Percentiles rank a stretch among this genome's conserved stretches.
Evolutionary conservation across 2,797 vertebrate species (phyloP).

Genomic region (Lacerta viridis): DNA sequence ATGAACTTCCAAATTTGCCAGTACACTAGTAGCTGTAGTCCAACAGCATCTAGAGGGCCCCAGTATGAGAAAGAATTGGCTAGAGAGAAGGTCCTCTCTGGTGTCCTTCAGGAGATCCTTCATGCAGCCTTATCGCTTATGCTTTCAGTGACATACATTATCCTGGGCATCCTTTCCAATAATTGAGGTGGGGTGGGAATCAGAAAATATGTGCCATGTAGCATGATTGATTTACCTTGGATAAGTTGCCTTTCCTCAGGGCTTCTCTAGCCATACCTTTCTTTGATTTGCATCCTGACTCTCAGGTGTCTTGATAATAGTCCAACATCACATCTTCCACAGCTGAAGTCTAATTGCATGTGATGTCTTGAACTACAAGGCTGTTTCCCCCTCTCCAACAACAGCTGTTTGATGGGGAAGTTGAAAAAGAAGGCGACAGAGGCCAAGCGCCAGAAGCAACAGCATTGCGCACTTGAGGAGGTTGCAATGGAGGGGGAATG

Average conservation of each 20-base stretch:
- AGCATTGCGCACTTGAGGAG: background rate
- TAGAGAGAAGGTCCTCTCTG: too few relatives aligned
- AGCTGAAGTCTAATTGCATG: constrained; percentile 3
- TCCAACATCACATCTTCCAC: background rate
- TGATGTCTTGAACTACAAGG: background rate
- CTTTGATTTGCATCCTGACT: background rate
- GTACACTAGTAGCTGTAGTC: too few relatives aligned
- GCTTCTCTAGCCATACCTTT: background rate
- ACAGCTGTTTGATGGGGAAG: constrained; percentile 11
- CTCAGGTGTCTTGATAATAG: background rate
- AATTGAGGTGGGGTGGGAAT: background rate
- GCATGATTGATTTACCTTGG: background rate
- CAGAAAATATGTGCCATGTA: background rate
- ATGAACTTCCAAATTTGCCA: too few relatives aligned
- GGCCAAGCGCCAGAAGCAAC: background rate
- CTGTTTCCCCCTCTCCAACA: background rate
- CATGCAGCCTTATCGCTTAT: too few relatives aligned
- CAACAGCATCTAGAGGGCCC: too few relatives aligned
- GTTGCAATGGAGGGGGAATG: constrained; percentile 11
- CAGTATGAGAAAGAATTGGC: too few relatives aligned
- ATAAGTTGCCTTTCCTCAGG: background rate
- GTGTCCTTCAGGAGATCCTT: too few relatives aligned
- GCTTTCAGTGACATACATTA: too few relatives aligned
- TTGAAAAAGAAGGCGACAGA: constrained; percentile 13
- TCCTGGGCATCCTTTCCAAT: too few relatives aligned